A percentile compares a stretch with the other conserved stretches of the same genome.
Evolutionary conservation across 2,888 invertebrate species (phyloP).

Genomic region (Dascillus cervinus): DNA sequence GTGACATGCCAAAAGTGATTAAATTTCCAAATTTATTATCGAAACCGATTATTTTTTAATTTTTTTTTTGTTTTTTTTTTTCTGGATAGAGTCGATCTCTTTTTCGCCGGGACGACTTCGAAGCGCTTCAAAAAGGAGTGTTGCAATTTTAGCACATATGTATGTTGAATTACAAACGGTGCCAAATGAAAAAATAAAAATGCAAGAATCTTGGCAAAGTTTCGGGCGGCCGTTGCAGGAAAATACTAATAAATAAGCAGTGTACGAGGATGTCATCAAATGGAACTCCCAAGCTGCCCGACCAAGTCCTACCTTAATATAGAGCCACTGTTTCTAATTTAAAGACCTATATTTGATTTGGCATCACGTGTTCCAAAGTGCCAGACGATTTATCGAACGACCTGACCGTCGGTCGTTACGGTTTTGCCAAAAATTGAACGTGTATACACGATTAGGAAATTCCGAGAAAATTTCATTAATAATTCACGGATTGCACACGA

Average conservation of each 20-base stretch:
- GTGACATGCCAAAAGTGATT: too few relatives aligned
- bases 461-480: too few relatives aligned
- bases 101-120: conserved; percentile 1
- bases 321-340: conserved; percentile 15
- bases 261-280: conserved; percentile 10
- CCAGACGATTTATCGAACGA: conserved; percentile 20
- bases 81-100: conserved; percentile 1
- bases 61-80: too few relatives aligned
- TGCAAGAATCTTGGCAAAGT: conserved; percentile 11
- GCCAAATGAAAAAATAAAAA: conserved; percentile 11
- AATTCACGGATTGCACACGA: too few relatives aligned
- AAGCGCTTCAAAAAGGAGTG: conserved; percentile 5
- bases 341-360: conserved; percentile 7
- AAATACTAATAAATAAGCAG: too few relatives aligned
- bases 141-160: conserved; percentile 2
- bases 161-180: conserved; percentile 6
- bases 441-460: too few relatives aligned
- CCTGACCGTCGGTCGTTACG: too few relatives aligned
- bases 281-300: conserved; percentile 9
- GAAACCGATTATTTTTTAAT: too few relatives aligned
- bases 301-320: conserved; percentile 8
- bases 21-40: too few relatives aligned
- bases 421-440: conserved; percentile 14
- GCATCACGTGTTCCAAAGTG: conserved; percentile 14
- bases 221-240: conserved; percentile 3